A percentile compares a stretch with the other conserved stretches of the same genome.
Conservation (phyloP, 2,797 vertebrate species). For the Acrocephalus scirpaceus region DNA sequence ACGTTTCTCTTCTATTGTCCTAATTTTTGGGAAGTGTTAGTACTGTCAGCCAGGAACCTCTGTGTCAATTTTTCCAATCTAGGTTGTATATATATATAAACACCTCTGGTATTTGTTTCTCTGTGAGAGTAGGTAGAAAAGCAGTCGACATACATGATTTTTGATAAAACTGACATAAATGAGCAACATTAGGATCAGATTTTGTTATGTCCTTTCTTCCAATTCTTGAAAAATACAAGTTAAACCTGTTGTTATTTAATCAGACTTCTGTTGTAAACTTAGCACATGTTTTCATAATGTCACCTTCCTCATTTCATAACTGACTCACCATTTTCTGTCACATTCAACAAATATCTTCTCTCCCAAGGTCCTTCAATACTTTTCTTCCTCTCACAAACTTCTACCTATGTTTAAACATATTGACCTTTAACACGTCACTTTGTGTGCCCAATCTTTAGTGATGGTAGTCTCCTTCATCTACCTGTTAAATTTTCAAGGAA, state of each 20-base stretch:
- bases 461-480: not conserved
- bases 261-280: not conserved
- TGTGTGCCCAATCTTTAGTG: not conserved
- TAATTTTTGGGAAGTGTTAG: not conserved
- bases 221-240: not conserved
- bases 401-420: not conserved
- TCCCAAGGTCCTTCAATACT: not conserved
- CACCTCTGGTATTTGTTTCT: not conserved
- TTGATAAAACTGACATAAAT: not conserved
- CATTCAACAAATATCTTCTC: not conserved
- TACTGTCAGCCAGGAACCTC: not conserved
- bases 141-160: not conserved
- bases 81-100: not conserved
- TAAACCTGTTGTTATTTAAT: not conserved
- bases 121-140: not conserved
- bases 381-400: not conserved
- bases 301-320: not conserved
- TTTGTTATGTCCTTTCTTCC: not conserved
- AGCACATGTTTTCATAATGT: not conserved
- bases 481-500: not conserved
- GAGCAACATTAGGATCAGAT: accelerated
- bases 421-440: not conserved
- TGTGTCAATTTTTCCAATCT: not conserved
- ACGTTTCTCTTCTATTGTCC: not conserved
- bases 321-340: not conserved